Percentiles rank a stretch among this genome's conserved stretches.
Evolutionary conservation across 1,140 invertebrate genomes (phyloP).

Genomic region (Anoplophora glabripennis): DNA sequence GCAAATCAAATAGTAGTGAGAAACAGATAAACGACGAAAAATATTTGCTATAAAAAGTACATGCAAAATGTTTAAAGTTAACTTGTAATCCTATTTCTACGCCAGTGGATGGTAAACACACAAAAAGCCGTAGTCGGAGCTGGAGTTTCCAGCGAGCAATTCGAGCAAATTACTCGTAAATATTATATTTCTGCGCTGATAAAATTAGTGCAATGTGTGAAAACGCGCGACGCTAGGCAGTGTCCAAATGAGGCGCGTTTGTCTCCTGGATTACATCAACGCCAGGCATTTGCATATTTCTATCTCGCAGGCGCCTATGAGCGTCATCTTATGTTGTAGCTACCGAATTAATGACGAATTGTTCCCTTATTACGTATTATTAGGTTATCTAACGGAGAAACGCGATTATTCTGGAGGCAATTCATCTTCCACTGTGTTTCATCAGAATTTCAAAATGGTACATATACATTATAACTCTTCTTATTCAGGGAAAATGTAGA

Average conservation of each 20-base stretch:
- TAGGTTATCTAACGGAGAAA: slow-evolving; percentile 30
- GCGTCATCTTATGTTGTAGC: slow-evolving; percentile 29
- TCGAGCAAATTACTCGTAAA: slow-evolving; percentile 26
- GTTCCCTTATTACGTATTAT: slow-evolving; percentile 33
- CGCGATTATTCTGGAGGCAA: slow-evolving; percentile 26
- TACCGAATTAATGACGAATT: slow-evolving; percentile 34
- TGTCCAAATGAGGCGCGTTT: slow-evolving; percentile 35
- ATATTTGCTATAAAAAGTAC: no score
- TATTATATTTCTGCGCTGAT: slow-evolving; percentile 26
- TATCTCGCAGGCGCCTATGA: slow-evolving; percentile 16
- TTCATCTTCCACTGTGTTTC: slow-evolving; percentile 23
- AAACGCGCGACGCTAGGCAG: slow-evolving; percentile 20
- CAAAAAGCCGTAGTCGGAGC: background rate
- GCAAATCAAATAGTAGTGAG: no score
- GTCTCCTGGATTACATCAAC: slow-evolving; percentile 32
- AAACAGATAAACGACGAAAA: no score
- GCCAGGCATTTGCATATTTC: slow-evolving; percentile 33
- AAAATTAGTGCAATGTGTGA: slow-evolving; percentile 28
- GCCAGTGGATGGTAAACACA: background rate
- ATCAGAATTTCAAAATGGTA: slow-evolving; percentile 13
- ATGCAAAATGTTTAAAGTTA: no score
- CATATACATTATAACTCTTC: background rate
- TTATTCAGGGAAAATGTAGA: no score
- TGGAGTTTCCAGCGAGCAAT: slow-evolving; percentile 2
- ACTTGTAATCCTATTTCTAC: background rate